Evolutionary conservation across 1,140 invertebrate species (phyloP), one percentile per base, ranked within the genome.

Genomic region (Tribolium castaneum): DNA sequence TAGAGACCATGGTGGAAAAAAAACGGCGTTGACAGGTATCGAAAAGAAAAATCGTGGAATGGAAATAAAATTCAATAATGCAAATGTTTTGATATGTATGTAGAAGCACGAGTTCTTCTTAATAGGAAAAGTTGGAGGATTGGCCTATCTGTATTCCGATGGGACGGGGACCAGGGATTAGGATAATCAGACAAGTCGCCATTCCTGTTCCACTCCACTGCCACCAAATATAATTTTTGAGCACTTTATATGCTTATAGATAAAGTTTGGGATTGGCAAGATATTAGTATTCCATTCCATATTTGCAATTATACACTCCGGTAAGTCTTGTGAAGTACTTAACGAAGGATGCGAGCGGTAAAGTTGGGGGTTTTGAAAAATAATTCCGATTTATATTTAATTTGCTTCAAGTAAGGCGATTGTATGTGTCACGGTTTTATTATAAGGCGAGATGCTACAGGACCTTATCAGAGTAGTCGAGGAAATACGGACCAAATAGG

Each of bases 1-100:
- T 73, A 49, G 59, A 66, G 10, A 4, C 34, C 25, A 30, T 45
- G 39, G 39, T n/a, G 10, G 19, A 25, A 10, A 59, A 59, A 30
- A 59, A 35, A 39, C 59, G 59, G 1, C 22, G 51, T 12, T 14
- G 16, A 13, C 59, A 66, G 59, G 59, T 66, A 66, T 35, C 30
- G 30, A 13, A 13, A 30, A 22, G 59, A 66, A 66, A 66, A 34
- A 66, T 5, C 59, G 10, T 10, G 12, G 59, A 59, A 75, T 51
- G 72, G 51, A 75, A 56, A 56, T 52, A 52, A 52, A 78, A 80
- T 80, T 75, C 76, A 80, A 80, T 80, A 81, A 80, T 81, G 80
- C 80, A 81, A 81, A 81, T 81, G 70, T 77, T 81, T 79, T 77
- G 78, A 81, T 81, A 81, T 81, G 78, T 81, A 80, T 81, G 80